Percentiles rank a stretch among this genome's conserved stretches.
These are phyloP conservation scores for Lateolabrax maculatus DNA, from an alignment of 2,797 vertebrate genomes.

Conservation along the genomic window DNA sequence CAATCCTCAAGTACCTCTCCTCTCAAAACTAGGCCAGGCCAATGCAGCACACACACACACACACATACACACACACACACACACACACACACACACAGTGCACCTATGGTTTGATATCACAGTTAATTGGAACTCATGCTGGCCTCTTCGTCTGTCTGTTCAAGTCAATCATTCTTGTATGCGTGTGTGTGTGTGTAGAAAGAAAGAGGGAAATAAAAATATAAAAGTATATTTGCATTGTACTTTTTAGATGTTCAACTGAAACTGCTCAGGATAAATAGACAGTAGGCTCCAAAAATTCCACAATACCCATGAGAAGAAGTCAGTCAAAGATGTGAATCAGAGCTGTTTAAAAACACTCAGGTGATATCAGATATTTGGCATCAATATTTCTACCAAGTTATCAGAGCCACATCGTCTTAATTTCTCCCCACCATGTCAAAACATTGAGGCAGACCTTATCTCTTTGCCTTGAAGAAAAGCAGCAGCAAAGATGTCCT, in stretches of 20 bases:
- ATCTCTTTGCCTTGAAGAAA: too few species aligned
- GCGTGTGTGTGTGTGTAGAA: neutral
- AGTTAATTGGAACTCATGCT: conserved; percentile 33
- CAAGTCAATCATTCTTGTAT: neutral
- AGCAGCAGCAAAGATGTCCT: too few species aligned
- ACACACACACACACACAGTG: neutral
- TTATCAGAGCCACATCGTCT: too few species aligned
- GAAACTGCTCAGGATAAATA: neutral
- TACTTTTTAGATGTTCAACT: neutral
- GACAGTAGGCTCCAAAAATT: neutral
- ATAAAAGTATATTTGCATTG: neutral
- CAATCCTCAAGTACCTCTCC: conserved; percentile 31
- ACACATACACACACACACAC: neutral
- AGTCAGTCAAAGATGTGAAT: neutral
- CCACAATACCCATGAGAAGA: neutral
- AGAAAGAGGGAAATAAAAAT: neutral
- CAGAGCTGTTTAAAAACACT: neutral
- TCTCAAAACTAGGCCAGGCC: conserved; percentile 20
- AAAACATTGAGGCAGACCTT: too few species aligned
- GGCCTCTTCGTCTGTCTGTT: neutral
- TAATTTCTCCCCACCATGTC: too few species aligned
- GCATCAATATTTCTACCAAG: too few species aligned
- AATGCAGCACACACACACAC: neutral
- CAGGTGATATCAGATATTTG: too few species aligned
- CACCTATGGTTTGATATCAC: neutral